Conservation (phyloP, 2,888 invertebrate species). For the Cordilura impudica region DNA sequence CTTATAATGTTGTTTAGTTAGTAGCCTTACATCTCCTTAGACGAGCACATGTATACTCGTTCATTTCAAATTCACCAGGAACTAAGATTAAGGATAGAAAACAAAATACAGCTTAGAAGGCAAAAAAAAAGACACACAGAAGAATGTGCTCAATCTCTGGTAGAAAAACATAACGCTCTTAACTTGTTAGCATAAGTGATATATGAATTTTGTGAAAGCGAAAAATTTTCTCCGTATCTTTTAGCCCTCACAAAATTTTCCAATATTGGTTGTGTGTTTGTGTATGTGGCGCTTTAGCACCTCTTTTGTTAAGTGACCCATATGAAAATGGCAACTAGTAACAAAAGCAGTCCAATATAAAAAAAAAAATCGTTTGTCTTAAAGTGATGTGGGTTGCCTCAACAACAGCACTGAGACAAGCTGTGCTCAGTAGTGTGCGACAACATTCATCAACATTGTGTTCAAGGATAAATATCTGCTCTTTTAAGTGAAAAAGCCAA, state of each 20-base stretch:
- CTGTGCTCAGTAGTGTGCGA: slow-evolving; percentile 39
- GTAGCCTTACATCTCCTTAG: neutral
- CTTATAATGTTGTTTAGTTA: slow-evolving; percentile 26
- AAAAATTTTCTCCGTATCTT: neutral
- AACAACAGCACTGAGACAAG: neutral
- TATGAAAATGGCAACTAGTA: slow-evolving; percentile 4
- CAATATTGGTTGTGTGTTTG: neutral
- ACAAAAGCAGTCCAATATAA: slow-evolving; percentile 19
- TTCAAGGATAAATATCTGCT: slow-evolving; percentile 26
- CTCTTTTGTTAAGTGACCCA: slow-evolving; percentile 37
- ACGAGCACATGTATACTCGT: neutral
- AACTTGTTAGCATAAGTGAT: slow-evolving; percentile 38
- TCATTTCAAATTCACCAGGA: neutral
- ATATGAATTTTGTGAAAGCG: slow-evolving; percentile 25
- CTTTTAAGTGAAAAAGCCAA: slow-evolving; percentile 11
- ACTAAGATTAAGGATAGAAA: neutral
- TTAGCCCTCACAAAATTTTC: neutral
- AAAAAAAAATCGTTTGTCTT: slow-evolving; percentile 22
- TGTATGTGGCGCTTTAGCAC: slow-evolving; percentile 28
- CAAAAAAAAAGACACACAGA: slow-evolving; percentile 21
- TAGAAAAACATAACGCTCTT: slow-evolving; percentile 34
- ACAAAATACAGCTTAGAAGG: slow-evolving; percentile 30
- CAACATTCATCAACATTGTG: slow-evolving; percentile 38
- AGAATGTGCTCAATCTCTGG: slow-evolving; percentile 11
- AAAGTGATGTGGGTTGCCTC: slow-evolving; percentile 23